Percentiles rank a stretch among this genome's conserved stretches.
phyloP scores from a whole-genome alignment of 2,888 invertebrate genomes.

The Drosophila robusta region DNA sequence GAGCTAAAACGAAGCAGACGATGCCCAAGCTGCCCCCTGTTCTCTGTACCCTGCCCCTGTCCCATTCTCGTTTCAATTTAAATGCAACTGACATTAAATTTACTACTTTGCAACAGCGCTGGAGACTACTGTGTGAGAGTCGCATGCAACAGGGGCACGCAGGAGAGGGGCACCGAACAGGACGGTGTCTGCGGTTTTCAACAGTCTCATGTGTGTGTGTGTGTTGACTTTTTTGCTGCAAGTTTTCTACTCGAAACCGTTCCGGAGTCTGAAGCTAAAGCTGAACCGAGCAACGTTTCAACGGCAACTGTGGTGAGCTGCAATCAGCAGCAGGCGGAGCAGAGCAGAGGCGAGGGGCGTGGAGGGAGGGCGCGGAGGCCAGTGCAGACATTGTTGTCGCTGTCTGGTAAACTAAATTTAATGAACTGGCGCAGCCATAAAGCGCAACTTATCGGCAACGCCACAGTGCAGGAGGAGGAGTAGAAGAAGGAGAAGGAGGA shows the following conservation, averaged over 20 bases:
- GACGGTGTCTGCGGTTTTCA: conserved; percentile 27
- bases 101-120: conserved; percentile 74
- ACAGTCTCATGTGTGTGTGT: conserved; percentile 10
- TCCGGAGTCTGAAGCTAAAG: conserved; percentile 50
- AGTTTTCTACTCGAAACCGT: conserved; percentile 38
- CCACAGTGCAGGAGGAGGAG: conserved; percentile 3
- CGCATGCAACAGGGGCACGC: neutral
- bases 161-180: conserved; percentile 6
- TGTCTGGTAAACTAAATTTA: conserved; percentile 79
- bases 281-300: conserved; percentile 23
- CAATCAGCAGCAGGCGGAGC: conserved; percentile 13
- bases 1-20: conserved; percentile 6
- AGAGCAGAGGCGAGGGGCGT: too few species aligned
- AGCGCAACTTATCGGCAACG: conserved; percentile 73
- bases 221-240: conserved; percentile 12
- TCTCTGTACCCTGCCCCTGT: conserved; percentile 2
- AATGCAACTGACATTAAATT: conserved; percentile 81
- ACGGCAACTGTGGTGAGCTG: conserved; percentile 23
- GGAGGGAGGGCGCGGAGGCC: conserved; percentile 8
- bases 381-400: conserved; percentile 73
- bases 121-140: conserved; percentile 54
- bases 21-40: neutral
- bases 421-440: conserved; percentile 79
- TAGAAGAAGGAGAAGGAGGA: neutral
- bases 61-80: conserved; percentile 74